Evolutionary conservation across 2,113 vertebrate genomes (phyloP).

Genomic region (Perccottus glenii): DNA sequence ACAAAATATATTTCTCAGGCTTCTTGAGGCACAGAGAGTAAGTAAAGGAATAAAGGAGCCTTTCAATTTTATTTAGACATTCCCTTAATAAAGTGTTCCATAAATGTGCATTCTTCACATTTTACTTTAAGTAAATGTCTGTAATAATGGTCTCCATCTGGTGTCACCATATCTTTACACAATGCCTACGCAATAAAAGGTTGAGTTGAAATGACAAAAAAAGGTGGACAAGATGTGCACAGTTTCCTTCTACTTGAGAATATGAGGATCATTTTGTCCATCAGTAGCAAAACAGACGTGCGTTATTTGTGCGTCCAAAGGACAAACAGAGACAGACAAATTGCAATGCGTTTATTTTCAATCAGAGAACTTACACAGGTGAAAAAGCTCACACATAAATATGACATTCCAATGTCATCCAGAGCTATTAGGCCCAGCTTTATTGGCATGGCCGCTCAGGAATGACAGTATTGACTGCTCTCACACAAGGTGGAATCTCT

Average conservation of each 20-base stretch:
- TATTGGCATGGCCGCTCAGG: slow-evolving; percentile 37
- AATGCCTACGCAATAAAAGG: neutral
- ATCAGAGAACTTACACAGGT: slow-evolving; percentile 22
- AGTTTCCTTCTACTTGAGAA: neutral
- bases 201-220: neutral
- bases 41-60: too few species aligned
- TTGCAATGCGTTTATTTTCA: slow-evolving; percentile 21
- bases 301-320: slow-evolving; percentile 23
- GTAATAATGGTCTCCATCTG: neutral
- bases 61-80: too few species aligned
- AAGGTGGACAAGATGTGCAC: neutral
- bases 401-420: slow-evolving; percentile 61
- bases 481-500: slow-evolving; percentile 61
- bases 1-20: too few species aligned
- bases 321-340: slow-evolving; percentile 29
- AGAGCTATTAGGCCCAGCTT: slow-evolving; percentile 21
- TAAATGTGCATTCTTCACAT: too few species aligned
- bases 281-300: neutral
- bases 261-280: slow-evolving; percentile 10
- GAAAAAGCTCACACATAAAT: slow-evolving; percentile 25
- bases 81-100: too few species aligned
- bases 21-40: neutral
- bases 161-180: neutral
- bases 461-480: slow-evolving; percentile 55
- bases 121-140: neutral